These are phyloP conservation scores for Papilio glaucus DNA, from an alignment of 1,140 invertebrate genomes.

Conservation along the genomic window DNA sequence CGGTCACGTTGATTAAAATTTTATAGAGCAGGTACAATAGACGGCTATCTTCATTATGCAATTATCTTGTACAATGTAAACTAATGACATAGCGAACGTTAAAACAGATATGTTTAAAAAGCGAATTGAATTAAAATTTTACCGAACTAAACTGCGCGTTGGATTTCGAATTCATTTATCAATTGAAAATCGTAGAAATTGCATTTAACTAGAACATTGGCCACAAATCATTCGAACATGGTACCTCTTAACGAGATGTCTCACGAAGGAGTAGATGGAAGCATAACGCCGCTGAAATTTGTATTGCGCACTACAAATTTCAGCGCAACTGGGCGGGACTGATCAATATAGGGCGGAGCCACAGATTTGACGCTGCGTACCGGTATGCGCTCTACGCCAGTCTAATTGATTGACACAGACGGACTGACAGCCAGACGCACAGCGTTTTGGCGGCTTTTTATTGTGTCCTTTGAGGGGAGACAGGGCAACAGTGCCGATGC, in stretches of 20 bases:
- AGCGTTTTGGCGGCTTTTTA: constrained; percentile 72
- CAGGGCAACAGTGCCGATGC: constrained; percentile 57
- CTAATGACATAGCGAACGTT: constrained; percentile 4
- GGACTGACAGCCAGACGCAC: constrained; percentile 71
- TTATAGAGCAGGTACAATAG: constrained; percentile 1
- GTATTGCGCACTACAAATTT: constrained; percentile 54
- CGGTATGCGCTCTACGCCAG: constrained; percentile 62
- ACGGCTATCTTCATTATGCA: constrained; percentile 1
- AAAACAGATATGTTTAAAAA: neutral
- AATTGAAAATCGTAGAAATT: constrained; percentile 22
- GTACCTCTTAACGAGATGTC: constrained; percentile 49
- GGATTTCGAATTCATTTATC: constrained; percentile 21
- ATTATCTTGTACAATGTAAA: constrained; percentile 24
- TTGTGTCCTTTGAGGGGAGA: constrained; percentile 63
- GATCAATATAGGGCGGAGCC: constrained; percentile 74
- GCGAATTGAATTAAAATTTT: constrained; percentile 11
- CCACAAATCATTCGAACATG: constrained; percentile 39
- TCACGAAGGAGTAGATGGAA: constrained; percentile 58
- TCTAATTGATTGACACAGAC: constrained; percentile 79
- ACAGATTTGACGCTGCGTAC: constrained; percentile 71
- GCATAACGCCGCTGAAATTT: constrained; percentile 49
- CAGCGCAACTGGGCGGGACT: constrained; percentile 68
- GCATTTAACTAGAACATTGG: constrained; percentile 11
- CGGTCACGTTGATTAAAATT: constrained; percentile 22
- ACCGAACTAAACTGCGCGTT: neutral